Conservation (phyloP, 2,113 vertebrate genomes). For the Caloenas nicobarica region DNA sequence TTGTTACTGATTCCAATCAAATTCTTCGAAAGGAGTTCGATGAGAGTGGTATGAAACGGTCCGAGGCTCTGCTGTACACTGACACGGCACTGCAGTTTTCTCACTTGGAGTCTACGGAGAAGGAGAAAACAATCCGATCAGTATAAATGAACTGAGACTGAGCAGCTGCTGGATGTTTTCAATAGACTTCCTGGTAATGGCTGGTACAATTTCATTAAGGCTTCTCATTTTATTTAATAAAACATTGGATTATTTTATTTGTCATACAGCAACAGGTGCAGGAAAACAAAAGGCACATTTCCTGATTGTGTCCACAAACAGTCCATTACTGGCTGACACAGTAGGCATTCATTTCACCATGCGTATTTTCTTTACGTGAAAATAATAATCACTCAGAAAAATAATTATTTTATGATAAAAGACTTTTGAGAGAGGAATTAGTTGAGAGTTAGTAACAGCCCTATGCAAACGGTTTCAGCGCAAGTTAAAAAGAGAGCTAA, state of each 20-base stretch:
- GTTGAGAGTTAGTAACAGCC: neutral
- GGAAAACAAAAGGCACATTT: slow-evolving; percentile 49
- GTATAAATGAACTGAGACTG: neutral
- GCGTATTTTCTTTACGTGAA: neutral
- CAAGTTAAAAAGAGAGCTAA: neutral
- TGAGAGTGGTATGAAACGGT: neutral
- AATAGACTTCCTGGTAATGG: slow-evolving; percentile 50
- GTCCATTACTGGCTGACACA: slow-evolving; percentile 9
- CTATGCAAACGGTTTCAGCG: neutral
- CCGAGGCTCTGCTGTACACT: neutral
- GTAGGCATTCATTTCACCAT: neutral
- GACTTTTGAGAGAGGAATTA: neutral
- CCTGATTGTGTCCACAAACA: slow-evolving; percentile 42
- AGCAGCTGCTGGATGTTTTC: slow-evolving; percentile 50
- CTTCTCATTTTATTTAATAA: slow-evolving; percentile 46
- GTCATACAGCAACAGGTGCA: slow-evolving; percentile 48
- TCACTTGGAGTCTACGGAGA: neutral
- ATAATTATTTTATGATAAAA: neutral
- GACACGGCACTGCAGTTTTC: neutral
- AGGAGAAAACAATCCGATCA: slow-evolving; percentile 13
- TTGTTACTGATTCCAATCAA: neutral
- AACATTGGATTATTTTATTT: slow-evolving; percentile 50
- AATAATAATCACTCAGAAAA: neutral
- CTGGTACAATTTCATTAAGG: slow-evolving; percentile 54
- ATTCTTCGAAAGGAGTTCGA: neutral